Base-by-base conservation (phyloP, 2,797 vertebrate genomes). In the Heteromormyrus szaboi region DNA sequence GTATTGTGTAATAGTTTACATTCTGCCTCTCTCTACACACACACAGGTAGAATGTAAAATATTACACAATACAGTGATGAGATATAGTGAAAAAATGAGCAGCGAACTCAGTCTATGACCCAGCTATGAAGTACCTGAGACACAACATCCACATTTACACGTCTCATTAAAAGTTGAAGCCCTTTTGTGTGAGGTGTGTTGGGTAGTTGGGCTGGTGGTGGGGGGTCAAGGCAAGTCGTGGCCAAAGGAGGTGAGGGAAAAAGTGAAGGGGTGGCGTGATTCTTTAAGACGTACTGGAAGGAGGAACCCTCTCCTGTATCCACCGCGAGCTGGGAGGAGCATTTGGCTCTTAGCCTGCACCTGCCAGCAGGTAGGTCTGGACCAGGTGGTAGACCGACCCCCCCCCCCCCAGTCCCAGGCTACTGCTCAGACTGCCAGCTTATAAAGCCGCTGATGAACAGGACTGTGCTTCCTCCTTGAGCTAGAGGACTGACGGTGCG, bases 231-330 rank as follows among this genome's bases (percentile, higher is more conserved):
- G 85, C 53, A n/a, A 37, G 5, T 53, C 7, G 1, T 19, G 41
- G 41, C 48, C 14, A 56, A 14, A 14, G 50, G 50, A 17, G 53
- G 89, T 17, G 37, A 59, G 19, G 9, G 17, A n/a, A 12, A 89
- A 68, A 29, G 86, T 8, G 84, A 4, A 62, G 62, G 46, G 51
- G 25, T 86, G 76, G 48, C 12, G 81, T 59, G 51, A 86, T 54
- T 65, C 88, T 88, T 79, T 90, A 85, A 89, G 65, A 83, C 83
- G 53, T 19, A 41, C 62, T 4, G 54, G 84, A 50, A 50, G 8
- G 50, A 88, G 51, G 48, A 65, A 9, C 17, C 50, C 9, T 81
- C 14, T 65, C 56, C 29, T 46, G 8, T 48, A 12, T 37, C 48
- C 62, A 59, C 41, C 9, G 56, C 6, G 46, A 85, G 87, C 46